Percentiles rank a stretch among this genome's conserved stretches.
phyloP scores from a whole-genome alignment of 2,113 vertebrate species.

The Silurus meridionalis region DNA sequence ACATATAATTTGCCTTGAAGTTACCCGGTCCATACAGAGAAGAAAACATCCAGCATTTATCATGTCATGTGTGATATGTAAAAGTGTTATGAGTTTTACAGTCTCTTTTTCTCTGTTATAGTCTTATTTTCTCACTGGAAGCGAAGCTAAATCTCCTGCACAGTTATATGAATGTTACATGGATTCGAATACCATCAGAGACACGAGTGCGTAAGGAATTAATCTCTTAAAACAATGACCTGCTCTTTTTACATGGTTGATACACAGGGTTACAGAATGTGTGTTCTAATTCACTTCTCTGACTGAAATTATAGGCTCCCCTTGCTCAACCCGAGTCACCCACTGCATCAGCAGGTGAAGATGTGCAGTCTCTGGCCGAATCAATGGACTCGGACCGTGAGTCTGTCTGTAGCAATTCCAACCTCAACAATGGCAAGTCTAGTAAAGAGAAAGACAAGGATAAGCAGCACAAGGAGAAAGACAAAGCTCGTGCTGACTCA shows the following conservation, averaged over 20 bases:
- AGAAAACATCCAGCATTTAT: not conserved
- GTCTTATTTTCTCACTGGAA: conserved; percentile 96
- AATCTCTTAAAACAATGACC: not conserved
- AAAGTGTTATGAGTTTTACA: conserved; percentile 5
- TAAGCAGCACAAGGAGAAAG: conserved; percentile 94
- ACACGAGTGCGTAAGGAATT: conserved; percentile 80
- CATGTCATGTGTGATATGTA: not conserved
- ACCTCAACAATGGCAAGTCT: conserved; percentile 88
- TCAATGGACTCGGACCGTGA: conserved; percentile 97
- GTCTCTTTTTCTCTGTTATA: conserved; percentile 65
- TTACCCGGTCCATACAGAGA: not conserved
- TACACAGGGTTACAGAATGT: not conserved
- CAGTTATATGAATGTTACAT: conserved; percentile 99
- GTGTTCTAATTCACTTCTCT: not conserved
- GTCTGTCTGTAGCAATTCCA: conserved; percentile 95
- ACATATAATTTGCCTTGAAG: not conserved
- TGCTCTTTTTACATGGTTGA: not conserved
- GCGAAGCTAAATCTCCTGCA: conserved; percentile 97
- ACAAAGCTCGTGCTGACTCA: conserved; percentile 90
- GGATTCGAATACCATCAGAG: conserved; percentile 98
- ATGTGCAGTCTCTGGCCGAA: conserved; percentile 94
- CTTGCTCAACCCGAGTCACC: conserved; percentile 97
- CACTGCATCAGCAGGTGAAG: conserved; percentile 93
- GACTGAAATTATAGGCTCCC: conserved; percentile 79
- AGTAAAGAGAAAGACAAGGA: conserved; percentile 89